Evolutionary conservation across 2,888 invertebrate genomes (phyloP).

Genomic region (Sturmia bella): DNA sequence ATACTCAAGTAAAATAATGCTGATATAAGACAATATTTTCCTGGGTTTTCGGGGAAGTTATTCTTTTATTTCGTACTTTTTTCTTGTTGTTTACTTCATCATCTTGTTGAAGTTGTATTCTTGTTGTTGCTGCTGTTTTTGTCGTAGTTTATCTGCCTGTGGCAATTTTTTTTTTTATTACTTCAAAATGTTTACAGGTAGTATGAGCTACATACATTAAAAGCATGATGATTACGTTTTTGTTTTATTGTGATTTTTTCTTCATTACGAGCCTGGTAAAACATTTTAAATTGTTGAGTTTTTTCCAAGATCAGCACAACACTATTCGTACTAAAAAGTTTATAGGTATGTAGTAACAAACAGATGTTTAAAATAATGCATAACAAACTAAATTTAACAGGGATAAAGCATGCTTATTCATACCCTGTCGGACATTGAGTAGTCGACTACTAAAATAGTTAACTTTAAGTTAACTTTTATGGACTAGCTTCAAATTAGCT

Average conservation of each 20-base stretch:
- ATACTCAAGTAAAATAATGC: conserved; percentile 56
- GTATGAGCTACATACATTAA: conserved; percentile 65
- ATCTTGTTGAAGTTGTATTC: conserved; percentile 55
- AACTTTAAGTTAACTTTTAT: too few relatives aligned
- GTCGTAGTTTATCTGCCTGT: conserved; percentile 57
- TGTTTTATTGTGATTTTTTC: conserved; percentile 42
- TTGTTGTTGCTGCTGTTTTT: conserved; percentile 24
- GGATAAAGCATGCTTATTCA: background rate
- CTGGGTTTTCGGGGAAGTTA: conserved; percentile 60
- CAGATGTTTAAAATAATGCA: conserved; percentile 45
- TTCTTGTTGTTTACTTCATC: conserved; percentile 39
- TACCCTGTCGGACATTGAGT: too few relatives aligned
- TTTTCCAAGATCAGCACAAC: conserved; percentile 41
- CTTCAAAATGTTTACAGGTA: conserved; percentile 64
- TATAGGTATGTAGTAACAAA: conserved; percentile 20
- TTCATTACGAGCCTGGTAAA: conserved; percentile 62
- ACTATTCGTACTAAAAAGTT: conserved; percentile 43
- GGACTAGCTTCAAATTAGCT: too few relatives aligned
- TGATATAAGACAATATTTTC: conserved; percentile 40
- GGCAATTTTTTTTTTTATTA: conserved; percentile 51
- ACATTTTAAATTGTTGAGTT: conserved; percentile 60
- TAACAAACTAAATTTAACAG: background rate
- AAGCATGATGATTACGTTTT: conserved; percentile 63
- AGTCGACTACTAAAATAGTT: too few relatives aligned
- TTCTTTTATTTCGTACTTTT: conserved; percentile 63